phyloP scores from a whole-genome alignment of 2,888 invertebrate genomes.

The Empis livida region DNA sequence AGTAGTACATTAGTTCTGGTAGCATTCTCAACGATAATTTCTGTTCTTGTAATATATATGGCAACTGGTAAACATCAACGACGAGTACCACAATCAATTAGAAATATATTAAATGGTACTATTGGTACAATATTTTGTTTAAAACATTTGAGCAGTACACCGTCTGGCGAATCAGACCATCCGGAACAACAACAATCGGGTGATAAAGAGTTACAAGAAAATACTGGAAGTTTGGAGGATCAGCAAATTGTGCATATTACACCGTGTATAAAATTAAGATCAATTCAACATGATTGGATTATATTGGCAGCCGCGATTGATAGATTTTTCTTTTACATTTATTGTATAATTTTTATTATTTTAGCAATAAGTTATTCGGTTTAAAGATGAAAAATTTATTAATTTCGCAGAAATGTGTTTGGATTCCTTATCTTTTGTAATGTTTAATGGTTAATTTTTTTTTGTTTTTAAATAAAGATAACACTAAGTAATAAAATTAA shows the following conservation, averaged over 20 bases:
- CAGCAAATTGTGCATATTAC: constrained; percentile 10
- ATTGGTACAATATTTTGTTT: constrained; percentile 5
- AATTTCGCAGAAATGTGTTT: too few relatives aligned
- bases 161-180: background rate
- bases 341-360: constrained; percentile 41
- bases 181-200: background rate
- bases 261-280: constrained; percentile 15
- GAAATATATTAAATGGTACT: constrained; percentile 25
- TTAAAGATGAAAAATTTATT: constrained; percentile 11
- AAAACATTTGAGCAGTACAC: constrained; percentile 9
- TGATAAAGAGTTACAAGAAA: constrained; percentile 36
- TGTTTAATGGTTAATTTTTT: too few relatives aligned
- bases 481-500: too few relatives aligned
- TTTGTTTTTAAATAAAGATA: too few relatives aligned
- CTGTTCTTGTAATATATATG: constrained; percentile 41
- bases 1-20: constrained; percentile 38
- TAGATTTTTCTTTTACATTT: constrained; percentile 44
- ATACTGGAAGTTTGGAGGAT: constrained; percentile 24
- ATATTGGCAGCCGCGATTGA: constrained; percentile 49
- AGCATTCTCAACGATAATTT: constrained; percentile 36
- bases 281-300: constrained; percentile 48
- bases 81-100: constrained; percentile 35
- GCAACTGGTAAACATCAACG: constrained; percentile 35
- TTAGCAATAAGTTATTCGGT: constrained; percentile 23
- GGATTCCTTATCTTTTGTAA: too few relatives aligned